A percentile compares a stretch with the other conserved stretches of the same genome.
phyloP scores from a whole-genome alignment of 2,113 vertebrate species.

The Noctilio leporinus region DNA sequence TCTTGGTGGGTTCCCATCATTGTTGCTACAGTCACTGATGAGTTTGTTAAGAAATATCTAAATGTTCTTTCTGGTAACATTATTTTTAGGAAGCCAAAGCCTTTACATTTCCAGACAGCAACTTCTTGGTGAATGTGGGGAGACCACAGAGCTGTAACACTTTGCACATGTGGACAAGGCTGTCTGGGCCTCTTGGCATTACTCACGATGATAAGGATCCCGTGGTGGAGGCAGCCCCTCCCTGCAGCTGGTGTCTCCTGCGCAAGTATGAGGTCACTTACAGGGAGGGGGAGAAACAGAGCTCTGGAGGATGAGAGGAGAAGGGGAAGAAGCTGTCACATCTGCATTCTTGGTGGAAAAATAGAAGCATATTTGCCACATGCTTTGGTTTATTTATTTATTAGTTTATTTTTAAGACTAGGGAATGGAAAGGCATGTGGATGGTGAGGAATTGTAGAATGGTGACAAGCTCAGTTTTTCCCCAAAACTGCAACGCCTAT shows the following conservation, averaged over 20 bases:
- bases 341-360: conserved; percentile 61
- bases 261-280: conserved; percentile 47
- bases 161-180: conserved; percentile 27
- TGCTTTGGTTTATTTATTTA: conserved; percentile 22
- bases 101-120: conserved; percentile 60
- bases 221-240: conserved; percentile 56
- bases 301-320: background rate
- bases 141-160: conserved; percentile 56
- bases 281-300: background rate
- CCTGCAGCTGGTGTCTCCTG: conserved; percentile 66
- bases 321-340: conserved; percentile 19
- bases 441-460: background rate
- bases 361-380: conserved; percentile 54
- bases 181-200: conserved; percentile 50
- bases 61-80: conserved; percentile 17
- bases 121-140: conserved; percentile 30
- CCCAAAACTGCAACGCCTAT: background rate
- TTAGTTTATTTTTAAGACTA: conserved; percentile 26
- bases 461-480: background rate
- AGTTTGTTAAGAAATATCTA: conserved; percentile 36
- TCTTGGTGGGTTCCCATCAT: background rate
- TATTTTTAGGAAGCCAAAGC: conserved; percentile 49
- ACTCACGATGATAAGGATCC: conserved; percentile 33
- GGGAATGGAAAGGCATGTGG: background rate
- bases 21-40: background rate